These are phyloP conservation scores for Callosobruchus maculatus DNA, from an alignment of 2,888 invertebrate species.

Conservation along the genomic window DNA sequence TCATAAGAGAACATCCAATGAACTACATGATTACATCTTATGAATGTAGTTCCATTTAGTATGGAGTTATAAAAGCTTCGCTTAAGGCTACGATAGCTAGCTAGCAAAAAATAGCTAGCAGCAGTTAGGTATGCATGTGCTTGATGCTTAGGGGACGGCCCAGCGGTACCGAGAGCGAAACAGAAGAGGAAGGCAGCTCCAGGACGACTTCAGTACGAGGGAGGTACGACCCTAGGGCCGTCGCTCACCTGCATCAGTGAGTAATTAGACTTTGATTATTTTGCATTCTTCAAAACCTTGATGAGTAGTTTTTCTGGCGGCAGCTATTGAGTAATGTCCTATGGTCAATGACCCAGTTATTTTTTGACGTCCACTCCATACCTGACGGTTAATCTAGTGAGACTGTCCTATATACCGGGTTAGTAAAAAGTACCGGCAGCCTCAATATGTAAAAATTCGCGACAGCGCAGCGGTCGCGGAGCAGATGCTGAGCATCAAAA, in stretches of 20 bases:
- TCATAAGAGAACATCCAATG: too few relatives aligned
- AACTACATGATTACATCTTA: too few relatives aligned
- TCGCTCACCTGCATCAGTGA: conserved; percentile 55
- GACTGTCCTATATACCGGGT: too few relatives aligned
- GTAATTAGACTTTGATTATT: conserved; percentile 30
- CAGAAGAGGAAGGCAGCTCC: conserved; percentile 62
- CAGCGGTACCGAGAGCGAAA: conserved; percentile 72
- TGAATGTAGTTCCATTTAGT: too few relatives aligned
- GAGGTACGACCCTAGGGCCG: conserved; percentile 45
- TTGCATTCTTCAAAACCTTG: not conserved
- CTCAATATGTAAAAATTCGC: too few relatives aligned
- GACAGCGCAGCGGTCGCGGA: too few relatives aligned
- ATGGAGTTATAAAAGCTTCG: not conserved
- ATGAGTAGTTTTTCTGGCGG: not conserved
- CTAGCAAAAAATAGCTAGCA: conserved; percentile 36
- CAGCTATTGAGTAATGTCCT: too few relatives aligned
- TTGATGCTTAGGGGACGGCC: conserved; percentile 55
- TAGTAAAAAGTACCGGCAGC: too few relatives aligned
- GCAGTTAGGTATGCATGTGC: conserved; percentile 50
- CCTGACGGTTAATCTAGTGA: too few relatives aligned
- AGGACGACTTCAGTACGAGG: conserved; percentile 40
- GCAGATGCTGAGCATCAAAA: too few relatives aligned
- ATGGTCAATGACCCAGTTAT: too few relatives aligned
- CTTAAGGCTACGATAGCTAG: conserved; percentile 17
- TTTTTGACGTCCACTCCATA: too few relatives aligned